Percentiles rank a stretch among this genome's conserved stretches.
Conservation (phyloP, 2,888 invertebrate genomes). For the Rhagophthalmus giganteus region DNA sequence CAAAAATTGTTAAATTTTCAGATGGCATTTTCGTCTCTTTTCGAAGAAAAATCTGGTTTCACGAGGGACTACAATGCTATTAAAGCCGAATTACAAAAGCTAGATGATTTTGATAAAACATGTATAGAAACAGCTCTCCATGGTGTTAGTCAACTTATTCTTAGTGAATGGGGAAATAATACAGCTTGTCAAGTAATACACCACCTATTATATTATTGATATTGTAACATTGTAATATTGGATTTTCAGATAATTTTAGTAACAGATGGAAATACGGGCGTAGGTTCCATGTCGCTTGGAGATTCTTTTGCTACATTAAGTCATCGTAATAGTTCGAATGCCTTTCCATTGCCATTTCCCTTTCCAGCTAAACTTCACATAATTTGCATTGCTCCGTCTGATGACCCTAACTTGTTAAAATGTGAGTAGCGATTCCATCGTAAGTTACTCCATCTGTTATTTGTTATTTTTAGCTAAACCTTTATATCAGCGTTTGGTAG, state of each 20-base stretch:
- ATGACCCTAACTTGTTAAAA: conserved; percentile 61
- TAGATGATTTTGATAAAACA: conserved; percentile 87
- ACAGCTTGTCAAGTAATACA: conserved; percentile 74
- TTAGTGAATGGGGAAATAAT: conserved; percentile 88
- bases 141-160: conserved; percentile 76
- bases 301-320: conserved; percentile 59
- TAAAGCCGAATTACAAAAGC: conserved; percentile 70
- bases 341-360: conserved; percentile 75
- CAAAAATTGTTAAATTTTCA: too few relatives aligned
- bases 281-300: conserved; percentile 66
- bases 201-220: too few relatives aligned
- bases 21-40: conserved; percentile 55
- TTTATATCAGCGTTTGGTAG: conserved; percentile 78
- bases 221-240: too few relatives aligned
- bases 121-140: conserved; percentile 78
- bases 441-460: too few relatives aligned
- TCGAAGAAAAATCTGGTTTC: conserved; percentile 75
- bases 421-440: conserved; percentile 45
- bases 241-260: conserved; percentile 68
- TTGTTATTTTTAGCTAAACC: conserved; percentile 67
- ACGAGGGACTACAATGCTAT: conserved; percentile 86
- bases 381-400: conserved; percentile 68
- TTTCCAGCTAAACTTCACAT: conserved; percentile 81
- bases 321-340: conserved; percentile 54
- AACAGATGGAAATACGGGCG: conserved; percentile 75